Conservation (phyloP, 2,113 vertebrate species). For the Sturnus vulgaris region DNA sequence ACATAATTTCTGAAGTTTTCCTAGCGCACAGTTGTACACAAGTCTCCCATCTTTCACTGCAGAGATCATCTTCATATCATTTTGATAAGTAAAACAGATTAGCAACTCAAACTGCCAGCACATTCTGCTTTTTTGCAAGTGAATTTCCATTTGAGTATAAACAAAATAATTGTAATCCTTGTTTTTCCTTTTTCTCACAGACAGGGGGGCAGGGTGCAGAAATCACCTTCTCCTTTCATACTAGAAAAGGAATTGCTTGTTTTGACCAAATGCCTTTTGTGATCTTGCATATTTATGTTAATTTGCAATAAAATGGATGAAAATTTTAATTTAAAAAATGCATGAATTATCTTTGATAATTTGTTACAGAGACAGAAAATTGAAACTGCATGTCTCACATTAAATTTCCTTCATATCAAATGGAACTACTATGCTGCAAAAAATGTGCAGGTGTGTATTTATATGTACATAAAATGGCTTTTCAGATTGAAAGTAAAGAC, state of each 20-base stretch:
- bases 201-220: not conserved
- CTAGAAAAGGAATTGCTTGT: not conserved
- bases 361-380: not conserved
- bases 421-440: not conserved
- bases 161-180: not conserved
- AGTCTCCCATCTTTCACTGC: not conserved
- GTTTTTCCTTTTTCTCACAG: not conserved
- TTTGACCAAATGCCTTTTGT: not conserved
- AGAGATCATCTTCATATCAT: not conserved
- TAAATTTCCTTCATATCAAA: not conserved
- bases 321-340: not conserved
- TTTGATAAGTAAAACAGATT: not conserved
- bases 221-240: not conserved
- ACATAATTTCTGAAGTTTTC: not conserved
- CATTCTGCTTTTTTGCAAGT: not conserved
- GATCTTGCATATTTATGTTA: not conserved
- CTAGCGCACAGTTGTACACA: not conserved
- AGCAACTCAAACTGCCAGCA: not conserved
- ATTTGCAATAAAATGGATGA: not conserved
- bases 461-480: not conserved
- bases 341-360: not conserved
- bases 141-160: not conserved
- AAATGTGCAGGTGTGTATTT: not conserved
- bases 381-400: not conserved
- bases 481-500: not conserved